phyloP scores from a whole-genome alignment of 2,888 invertebrate species.

The Periphyllus acericola region DNA sequence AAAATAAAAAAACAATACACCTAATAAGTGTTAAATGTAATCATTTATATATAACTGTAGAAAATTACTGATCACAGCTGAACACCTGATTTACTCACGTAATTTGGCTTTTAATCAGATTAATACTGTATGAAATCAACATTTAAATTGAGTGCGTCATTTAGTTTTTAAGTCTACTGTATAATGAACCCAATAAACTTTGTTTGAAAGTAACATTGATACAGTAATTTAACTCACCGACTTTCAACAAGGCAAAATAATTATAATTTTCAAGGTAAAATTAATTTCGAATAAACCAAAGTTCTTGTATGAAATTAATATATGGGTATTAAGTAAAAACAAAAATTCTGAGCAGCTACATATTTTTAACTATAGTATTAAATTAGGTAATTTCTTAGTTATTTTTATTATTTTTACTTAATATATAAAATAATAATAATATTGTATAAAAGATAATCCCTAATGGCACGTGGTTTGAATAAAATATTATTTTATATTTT shows the following conservation, averaged over 20 bases:
- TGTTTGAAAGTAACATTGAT: conserved; percentile 8
- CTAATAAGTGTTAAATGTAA: not conserved
- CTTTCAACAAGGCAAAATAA: not conserved
- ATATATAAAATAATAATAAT: too few relatives aligned
- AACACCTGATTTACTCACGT: not conserved
- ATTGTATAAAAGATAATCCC: too few relatives aligned
- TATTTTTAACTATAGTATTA: too few relatives aligned
- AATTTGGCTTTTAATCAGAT: not conserved
- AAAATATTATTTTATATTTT: too few relatives aligned
- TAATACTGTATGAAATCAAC: not conserved
- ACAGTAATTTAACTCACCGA: not conserved
- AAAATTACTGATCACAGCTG: not conserved
- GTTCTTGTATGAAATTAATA: not conserved
- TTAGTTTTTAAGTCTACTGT: not conserved
- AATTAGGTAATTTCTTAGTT: too few relatives aligned
- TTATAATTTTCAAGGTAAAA: conserved; percentile 17
- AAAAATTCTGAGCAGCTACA: too few relatives aligned
- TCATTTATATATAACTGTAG: not conserved
- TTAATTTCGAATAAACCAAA: not conserved
- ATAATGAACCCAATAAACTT: conserved; percentile 13
- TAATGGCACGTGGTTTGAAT: too few relatives aligned
- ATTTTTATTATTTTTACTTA: too few relatives aligned
- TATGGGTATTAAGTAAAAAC: too few relatives aligned
- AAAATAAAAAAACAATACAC: too few relatives aligned
- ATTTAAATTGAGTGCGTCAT: not conserved